Percentiles rank a stretch among this genome's conserved stretches.
Evolutionary conservation across 2,888 invertebrate species (phyloP).

Genomic region (Ectropis crepuscularia): DNA sequence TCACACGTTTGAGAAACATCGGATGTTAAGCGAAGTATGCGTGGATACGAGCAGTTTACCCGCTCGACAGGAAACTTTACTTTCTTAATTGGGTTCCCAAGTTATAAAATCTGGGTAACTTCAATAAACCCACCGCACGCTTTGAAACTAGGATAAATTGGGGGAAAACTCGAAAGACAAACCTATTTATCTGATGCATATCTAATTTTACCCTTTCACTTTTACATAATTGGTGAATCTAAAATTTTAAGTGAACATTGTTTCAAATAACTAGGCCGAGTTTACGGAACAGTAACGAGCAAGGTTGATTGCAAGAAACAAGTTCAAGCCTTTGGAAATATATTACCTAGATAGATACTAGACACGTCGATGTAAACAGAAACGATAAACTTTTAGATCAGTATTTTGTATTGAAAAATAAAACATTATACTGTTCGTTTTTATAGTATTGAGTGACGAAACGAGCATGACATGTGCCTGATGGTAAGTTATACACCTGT

Average conservation of each 20-base stretch:
- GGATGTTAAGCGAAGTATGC: conserved; percentile 33
- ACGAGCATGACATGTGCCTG: too few species aligned
- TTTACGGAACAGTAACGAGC: background rate
- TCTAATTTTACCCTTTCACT: conserved; percentile 27
- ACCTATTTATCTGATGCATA: conserved; percentile 36
- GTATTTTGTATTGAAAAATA: too few species aligned
- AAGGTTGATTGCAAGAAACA: too few species aligned
- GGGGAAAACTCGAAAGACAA: conserved; percentile 32
- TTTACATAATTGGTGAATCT: conserved; percentile 26
- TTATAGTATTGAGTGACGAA: too few species aligned
- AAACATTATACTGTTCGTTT: too few species aligned
- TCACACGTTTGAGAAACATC: conserved; percentile 29
- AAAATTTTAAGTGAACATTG: conserved; percentile 6
- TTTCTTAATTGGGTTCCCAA: conserved; percentile 44
- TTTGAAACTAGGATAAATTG: conserved; percentile 33
- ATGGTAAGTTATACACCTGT: too few species aligned
- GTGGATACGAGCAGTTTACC: conserved; percentile 39
- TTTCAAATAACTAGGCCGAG: background rate
- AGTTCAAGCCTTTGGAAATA: too few species aligned
- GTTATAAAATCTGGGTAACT: conserved; percentile 38
- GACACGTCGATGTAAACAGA: too few species aligned
- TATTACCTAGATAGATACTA: too few species aligned
- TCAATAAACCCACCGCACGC: conserved; percentile 37
- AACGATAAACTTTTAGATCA: too few species aligned
- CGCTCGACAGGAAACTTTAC: conserved; percentile 31